A percentile compares a stretch with the other conserved stretches of the same genome.
phyloP scores from a whole-genome alignment of 92 coral and sea anemone genomes.

The Palythoa heliodiscus region DNA sequence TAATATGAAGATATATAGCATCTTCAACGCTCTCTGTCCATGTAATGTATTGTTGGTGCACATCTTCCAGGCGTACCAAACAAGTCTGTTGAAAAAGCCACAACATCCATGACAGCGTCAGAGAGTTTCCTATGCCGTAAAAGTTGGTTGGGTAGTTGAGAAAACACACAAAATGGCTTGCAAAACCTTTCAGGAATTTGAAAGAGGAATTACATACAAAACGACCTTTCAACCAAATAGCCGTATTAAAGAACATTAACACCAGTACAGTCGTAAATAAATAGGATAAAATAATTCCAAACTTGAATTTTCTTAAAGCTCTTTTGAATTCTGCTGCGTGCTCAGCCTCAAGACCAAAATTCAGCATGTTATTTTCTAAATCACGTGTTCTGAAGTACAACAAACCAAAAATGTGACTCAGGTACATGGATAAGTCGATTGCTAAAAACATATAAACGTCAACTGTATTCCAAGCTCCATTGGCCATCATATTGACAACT shows the following conservation, averaged over 20 bases:
- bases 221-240: slow-evolving; percentile 53
- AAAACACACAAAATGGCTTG: slow-evolving; percentile 48
- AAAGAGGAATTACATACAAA: slow-evolving; percentile 57
- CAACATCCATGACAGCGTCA: slow-evolving; percentile 62
- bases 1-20: slow-evolving; percentile 50
- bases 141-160: slow-evolving; percentile 61
- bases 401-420: slow-evolving; percentile 58
- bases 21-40: slow-evolving; percentile 58
- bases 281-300: slow-evolving; percentile 45
- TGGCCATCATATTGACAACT: slow-evolving; percentile 27
- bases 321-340: slow-evolving; percentile 15
- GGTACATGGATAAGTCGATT: slow-evolving; percentile 58
- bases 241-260: slow-evolving; percentile 58
- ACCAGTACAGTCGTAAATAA: slow-evolving; percentile 30
- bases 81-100: slow-evolving; percentile 65
- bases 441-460: slow-evolving; percentile 54
- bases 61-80: slow-evolving; percentile 43
- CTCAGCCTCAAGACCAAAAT: slow-evolving; percentile 19
- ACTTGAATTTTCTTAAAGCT: slow-evolving; percentile 35
- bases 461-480: slow-evolving; percentile 49
- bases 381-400: slow-evolving; percentile 65
- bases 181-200: slow-evolving; percentile 49
- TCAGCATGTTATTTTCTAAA: slow-evolving; percentile 51
- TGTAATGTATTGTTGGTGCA: slow-evolving; percentile 17
- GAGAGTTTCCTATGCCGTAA: slow-evolving; percentile 64